Evolutionary conservation across 2,888 invertebrate genomes (phyloP), one percentile per base, ranked within the genome.

Genomic region (Platerodrilus igneus): DNA sequence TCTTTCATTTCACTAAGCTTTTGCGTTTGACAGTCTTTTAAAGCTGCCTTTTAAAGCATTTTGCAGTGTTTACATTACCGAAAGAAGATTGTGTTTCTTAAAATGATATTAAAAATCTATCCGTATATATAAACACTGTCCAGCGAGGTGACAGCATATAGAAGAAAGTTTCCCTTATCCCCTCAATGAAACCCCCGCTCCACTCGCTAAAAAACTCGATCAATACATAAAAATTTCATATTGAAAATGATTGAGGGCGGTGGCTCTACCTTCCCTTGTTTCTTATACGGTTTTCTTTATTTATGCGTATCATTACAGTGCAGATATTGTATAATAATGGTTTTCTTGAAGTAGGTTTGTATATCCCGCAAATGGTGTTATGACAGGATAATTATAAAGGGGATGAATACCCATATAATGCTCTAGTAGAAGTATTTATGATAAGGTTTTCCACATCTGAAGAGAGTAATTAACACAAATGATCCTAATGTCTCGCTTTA

Each of bases 171-270:
- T 46, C 41, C 39, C 41, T 41, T 50, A 40, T 45, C 41, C 50
- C 51, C 50, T 53, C 56, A 62, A 61, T 62, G 62, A 62, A 62
- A 59, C 59, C 62, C 56, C n/a, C 51, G 38, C 56, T 57, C 47
- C 46, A 46, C 56, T 47, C 43, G 52, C 57, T 56, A 69, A 68
- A 67, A 67, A 67, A 67, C 65, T 60, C 67, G 69, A 69, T 69
- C 69, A 68, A 69, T 69, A 69, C 68, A 69, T 68, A 68, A 68
- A 69, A 69, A 69, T 69, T 69, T 68, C 67, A 69, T 69, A 69
- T 69, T 68, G 69, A 68, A 69, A 69, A 69, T 69, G 68, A 69
- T 68, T 67, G 67, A 67, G 64, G 66, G 66, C 60, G 66, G 64
- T 58, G 60, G 57, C 58, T 58, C 51, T 42, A 44, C 46, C 47